Evolutionary conservation across 1,140 invertebrate genomes (phyloP).

Genomic region (Euglossa dilemma): DNA sequence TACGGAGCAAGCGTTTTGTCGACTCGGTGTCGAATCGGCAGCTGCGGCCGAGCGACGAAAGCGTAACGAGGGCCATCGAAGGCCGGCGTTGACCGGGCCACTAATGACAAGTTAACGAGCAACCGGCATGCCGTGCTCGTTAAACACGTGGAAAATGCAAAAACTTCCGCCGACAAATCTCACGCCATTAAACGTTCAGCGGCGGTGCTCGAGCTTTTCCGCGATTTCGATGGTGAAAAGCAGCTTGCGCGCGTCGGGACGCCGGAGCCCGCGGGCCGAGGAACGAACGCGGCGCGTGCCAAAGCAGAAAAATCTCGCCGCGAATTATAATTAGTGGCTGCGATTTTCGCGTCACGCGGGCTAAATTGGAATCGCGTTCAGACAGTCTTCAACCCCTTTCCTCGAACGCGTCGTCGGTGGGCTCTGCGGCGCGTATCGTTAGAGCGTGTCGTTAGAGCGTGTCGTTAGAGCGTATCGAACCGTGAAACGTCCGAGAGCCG

Average conservation of each 20-base stretch:
- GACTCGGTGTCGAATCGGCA: neutral
- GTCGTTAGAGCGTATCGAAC: neutral
- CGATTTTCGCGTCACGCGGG: constrained; percentile 10
- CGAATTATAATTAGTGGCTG: constrained; percentile 36
- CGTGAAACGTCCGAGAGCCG: neutral
- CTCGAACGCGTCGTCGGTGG: neutral
- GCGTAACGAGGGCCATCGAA: constrained; percentile 38
- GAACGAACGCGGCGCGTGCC: constrained; percentile 13
- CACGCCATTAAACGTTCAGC: constrained; percentile 36
- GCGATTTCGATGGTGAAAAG: constrained; percentile 25
- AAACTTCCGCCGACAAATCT: constrained; percentile 24
- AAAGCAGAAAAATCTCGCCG: constrained; percentile 8
- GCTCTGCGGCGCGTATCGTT: neutral
- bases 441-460: no score
- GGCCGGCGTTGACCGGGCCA: constrained; percentile 44
- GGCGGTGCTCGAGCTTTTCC: constrained; percentile 16
- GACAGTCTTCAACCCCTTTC: neutral
- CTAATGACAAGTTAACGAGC: constrained; percentile 61
- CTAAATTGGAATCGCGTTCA: constrained; percentile 2
- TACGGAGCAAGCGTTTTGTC: neutral
- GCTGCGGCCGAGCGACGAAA: neutral
- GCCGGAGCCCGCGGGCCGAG: neutral
- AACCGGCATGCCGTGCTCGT: constrained; percentile 44
- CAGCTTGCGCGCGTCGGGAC: neutral
- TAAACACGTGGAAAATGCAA: constrained; percentile 43